Percentiles rank a stretch among this genome's conserved stretches.
These are phyloP conservation scores for Euproctis similis DNA, from an alignment of 2,888 invertebrate genomes.

Conservation along the genomic window DNA sequence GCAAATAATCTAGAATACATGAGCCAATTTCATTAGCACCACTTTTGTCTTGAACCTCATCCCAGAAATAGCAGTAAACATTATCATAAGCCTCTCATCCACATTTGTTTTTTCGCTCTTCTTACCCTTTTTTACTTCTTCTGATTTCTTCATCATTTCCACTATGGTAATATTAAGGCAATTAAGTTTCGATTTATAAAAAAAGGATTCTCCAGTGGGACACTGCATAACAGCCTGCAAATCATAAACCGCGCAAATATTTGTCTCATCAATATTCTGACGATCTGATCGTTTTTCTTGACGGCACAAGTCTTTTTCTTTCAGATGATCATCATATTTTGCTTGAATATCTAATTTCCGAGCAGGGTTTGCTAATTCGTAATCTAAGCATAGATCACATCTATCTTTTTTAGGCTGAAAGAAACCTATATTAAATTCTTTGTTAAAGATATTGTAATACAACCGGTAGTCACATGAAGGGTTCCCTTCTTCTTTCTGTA, in stretches of 20 bases:
- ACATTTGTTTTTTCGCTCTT: constrained; percentile 1
- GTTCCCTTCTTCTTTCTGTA: constrained; percentile 5
- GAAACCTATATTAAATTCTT: neutral
- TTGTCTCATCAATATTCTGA: constrained; percentile 5
- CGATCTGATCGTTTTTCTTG: constrained; percentile 9
- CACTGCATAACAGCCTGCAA: constrained; percentile 18
- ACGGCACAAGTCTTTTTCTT: constrained; percentile 16
- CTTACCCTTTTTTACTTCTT: neutral
- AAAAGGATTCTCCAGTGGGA: constrained; percentile 9
- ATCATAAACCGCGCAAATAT: constrained; percentile 16
- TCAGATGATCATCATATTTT: constrained; percentile 16
- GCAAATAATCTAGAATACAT: neutral
- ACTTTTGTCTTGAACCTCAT: neutral
- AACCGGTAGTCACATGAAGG: neutral
- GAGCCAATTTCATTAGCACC: constrained; percentile 2
- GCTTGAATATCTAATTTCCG: constrained; percentile 11
- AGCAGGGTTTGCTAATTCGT: constrained; percentile 2
- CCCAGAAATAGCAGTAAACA: constrained; percentile 3
- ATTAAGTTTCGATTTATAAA: constrained; percentile 7
- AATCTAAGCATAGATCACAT: constrained; percentile 16
- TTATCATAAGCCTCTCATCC: neutral
- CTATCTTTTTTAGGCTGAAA: constrained; percentile 12
- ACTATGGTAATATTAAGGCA: constrained; percentile 3
- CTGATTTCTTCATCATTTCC: no score
- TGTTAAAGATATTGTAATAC: neutral